A percentile compares a stretch with the other conserved stretches of the same genome.
Evolutionary conservation across 2,888 invertebrate genomes (phyloP).

Genomic region (Escarpia spicata): DNA sequence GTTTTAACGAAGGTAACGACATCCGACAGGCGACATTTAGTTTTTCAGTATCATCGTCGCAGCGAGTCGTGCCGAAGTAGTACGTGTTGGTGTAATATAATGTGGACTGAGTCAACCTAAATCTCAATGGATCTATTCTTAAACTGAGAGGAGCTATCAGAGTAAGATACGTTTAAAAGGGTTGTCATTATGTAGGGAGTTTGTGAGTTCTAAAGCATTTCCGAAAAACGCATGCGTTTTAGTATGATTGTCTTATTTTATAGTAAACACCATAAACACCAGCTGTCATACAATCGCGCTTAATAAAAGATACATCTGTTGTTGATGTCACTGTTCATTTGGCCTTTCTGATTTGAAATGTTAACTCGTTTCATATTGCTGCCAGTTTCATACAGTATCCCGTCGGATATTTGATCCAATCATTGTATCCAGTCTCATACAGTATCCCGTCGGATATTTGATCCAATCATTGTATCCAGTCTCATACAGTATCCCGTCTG

Average conservation of each 20-base stretch:
- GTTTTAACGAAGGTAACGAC: conserved; percentile 10
- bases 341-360: too few species aligned
- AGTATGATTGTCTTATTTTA: background rate
- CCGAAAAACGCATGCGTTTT: background rate
- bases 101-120: background rate
- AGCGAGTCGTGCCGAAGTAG: background rate
- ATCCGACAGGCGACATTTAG: background rate
- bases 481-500: too few species aligned
- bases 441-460: too few species aligned
- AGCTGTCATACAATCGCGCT: too few species aligned
- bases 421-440: too few species aligned
- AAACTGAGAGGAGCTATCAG: background rate
- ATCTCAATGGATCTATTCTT: background rate
- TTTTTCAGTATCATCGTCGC: background rate
- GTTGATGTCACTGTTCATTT: too few species aligned
- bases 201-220: background rate
- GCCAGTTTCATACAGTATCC: too few species aligned
- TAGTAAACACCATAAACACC: background rate
- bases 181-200: background rate
- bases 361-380: too few species aligned
- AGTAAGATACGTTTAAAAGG: background rate
- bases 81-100: background rate
- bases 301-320: too few species aligned
- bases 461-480: too few species aligned
- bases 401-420: too few species aligned